phyloP scores from a whole-genome alignment of 2,888 invertebrate species.

The Osmoderma eremita region DNA sequence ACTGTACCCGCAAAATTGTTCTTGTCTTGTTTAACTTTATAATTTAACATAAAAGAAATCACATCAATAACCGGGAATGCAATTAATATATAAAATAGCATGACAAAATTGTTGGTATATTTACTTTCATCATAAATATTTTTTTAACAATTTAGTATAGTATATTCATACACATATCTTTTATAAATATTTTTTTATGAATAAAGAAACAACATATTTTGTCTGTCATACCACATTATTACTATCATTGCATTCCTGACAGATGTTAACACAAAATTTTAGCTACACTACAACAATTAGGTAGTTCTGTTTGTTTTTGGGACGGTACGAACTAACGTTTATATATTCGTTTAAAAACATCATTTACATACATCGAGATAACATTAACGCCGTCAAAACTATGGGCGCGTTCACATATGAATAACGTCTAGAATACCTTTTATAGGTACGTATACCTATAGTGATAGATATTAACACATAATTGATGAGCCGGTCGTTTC shows the following conservation, averaged over 20 bases:
- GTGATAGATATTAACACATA: constrained; percentile 23
- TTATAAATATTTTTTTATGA: background rate
- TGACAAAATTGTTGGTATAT: no score
- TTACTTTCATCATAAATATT: no score
- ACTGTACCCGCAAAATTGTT: constrained; percentile 46
- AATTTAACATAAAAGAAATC: background rate
- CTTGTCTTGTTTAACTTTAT: constrained; percentile 32
- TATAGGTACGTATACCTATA: background rate
- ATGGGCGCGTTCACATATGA: background rate
- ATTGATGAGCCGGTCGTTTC: constrained; percentile 15
- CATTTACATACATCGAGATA: constrained; percentile 15
- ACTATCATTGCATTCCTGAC: constrained; percentile 9
- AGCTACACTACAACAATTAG: constrained; percentile 26
- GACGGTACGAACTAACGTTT: constrained; percentile 37
- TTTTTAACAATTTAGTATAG: background rate
- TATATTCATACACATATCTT: no score
- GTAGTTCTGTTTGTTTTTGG: constrained; percentile 9
- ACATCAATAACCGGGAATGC: background rate
- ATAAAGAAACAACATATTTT: background rate
- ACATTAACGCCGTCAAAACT: constrained; percentile 11
- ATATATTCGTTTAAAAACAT: constrained; percentile 32
- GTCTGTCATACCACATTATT: background rate
- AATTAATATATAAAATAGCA: no score
- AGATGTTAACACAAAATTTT: constrained; percentile 6
- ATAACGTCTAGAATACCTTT: background rate